A percentile compares a stretch with the other conserved stretches of the same genome.
These are phyloP conservation scores for Argyra leucocephala DNA, from an alignment of 2,888 invertebrate species.

Conservation along the genomic window DNA sequence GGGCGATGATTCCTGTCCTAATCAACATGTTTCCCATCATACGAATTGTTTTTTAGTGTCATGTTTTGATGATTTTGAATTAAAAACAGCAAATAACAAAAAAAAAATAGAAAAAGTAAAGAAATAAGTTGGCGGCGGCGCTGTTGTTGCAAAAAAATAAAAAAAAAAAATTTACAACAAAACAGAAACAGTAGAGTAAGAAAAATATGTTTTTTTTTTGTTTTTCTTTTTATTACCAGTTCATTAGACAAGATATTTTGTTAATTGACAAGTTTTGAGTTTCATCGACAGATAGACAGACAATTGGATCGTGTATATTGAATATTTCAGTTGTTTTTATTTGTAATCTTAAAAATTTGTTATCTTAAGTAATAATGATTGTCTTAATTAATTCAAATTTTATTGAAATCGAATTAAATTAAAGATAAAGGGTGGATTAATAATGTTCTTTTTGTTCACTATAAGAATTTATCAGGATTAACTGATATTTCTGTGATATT, in stretches of 20 bases:
- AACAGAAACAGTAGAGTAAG: background rate
- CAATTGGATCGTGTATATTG: too few species aligned
- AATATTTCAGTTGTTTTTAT: background rate
- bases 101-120: background rate
- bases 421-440: background rate
- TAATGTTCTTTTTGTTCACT: too few species aligned
- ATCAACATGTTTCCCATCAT: background rate
- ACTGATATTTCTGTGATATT: too few species aligned
- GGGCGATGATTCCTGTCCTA: background rate
- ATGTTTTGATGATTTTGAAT: background rate
- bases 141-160: background rate
- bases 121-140: conserved; percentile 2
- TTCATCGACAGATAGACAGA: conserved; percentile 26
- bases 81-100: background rate
- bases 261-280: conserved; percentile 27
- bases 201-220: background rate
- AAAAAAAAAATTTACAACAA: background rate
- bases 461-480: too few species aligned
- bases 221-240: conserved; percentile 15
- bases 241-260: conserved; percentile 25
- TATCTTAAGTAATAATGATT: too few species aligned
- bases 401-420: too few species aligned
- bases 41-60: background rate
- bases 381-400: too few species aligned
- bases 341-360: background rate